phyloP scores from a whole-genome alignment of 2,797 vertebrate genomes.

The Sebastes glaucus region DNA sequence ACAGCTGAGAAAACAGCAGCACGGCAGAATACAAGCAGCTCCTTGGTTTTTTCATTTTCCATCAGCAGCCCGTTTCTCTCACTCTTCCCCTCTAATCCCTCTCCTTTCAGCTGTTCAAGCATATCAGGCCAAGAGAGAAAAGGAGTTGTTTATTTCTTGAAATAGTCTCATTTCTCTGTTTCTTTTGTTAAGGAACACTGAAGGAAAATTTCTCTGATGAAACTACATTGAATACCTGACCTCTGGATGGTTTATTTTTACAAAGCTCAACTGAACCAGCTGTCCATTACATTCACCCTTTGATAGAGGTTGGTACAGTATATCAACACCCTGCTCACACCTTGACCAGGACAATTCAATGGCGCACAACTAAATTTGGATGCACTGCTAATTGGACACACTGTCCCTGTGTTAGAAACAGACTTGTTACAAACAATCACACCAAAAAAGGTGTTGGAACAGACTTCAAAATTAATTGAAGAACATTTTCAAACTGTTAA shows the following conservation, averaged over 20 bases:
- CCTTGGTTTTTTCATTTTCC: slow-evolving; percentile 8
- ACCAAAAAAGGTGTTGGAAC: background rate
- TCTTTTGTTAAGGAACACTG: slow-evolving; percentile 10
- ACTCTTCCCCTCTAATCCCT: slow-evolving; percentile 16
- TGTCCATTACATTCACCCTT: slow-evolving; percentile 1
- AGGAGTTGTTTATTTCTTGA: slow-evolving; percentile 32
- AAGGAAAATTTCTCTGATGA: slow-evolving; percentile 3
- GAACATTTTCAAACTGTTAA: background rate
- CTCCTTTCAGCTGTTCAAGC: slow-evolving; percentile 26
- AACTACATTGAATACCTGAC: background rate
- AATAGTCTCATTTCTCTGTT: background rate
- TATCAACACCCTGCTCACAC: background rate
- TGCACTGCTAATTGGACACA: background rate
- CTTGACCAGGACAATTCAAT: background rate
- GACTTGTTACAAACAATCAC: background rate
- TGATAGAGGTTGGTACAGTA: background rate
- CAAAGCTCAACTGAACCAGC: background rate
- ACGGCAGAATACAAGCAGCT: background rate
- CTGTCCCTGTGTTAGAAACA: background rate
- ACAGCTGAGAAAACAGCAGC: slow-evolving; percentile 32
- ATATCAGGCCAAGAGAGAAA: slow-evolving; percentile 15
- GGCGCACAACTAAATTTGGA: background rate
- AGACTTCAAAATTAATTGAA: background rate
- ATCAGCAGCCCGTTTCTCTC: slow-evolving; percentile 3
- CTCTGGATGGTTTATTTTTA: background rate